A percentile compares a stretch with the other conserved stretches of the same genome.
Conservation (phyloP, 2,888 invertebrate genomes). For the Periphyllus acericola region DNA sequence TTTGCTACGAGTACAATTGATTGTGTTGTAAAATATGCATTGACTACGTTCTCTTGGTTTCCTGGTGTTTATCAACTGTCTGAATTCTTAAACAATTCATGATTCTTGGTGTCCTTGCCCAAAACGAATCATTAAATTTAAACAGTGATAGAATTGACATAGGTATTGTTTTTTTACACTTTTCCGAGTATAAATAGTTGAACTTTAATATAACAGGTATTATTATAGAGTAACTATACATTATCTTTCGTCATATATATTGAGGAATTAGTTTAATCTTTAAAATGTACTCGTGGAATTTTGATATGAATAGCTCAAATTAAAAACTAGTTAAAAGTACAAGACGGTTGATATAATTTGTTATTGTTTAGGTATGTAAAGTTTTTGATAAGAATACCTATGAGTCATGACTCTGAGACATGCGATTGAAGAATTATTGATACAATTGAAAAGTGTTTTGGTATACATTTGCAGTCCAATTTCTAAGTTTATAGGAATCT, state of each 20-base stretch:
- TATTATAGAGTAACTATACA: neutral
- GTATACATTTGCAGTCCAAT: neutral
- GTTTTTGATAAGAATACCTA: neutral
- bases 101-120: neutral
- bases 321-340: neutral
- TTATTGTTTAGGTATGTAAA: neutral
- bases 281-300: neutral
- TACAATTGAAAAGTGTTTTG: neutral
- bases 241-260: neutral
- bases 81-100: neutral
- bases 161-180: too few species aligned
- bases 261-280: neutral
- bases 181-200: too few species aligned
- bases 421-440: too few species aligned
- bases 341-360: neutral
- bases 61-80: neutral
- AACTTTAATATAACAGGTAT: too few species aligned
- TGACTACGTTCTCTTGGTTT: neutral
- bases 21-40: neutral
- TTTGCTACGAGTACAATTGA: neutral
- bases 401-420: neutral
- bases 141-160: too few species aligned
- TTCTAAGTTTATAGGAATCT: neutral
- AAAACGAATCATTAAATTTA: neutral
- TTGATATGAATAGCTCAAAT: neutral